A percentile compares a stretch with the other conserved stretches of the same genome.
Evolutionary conservation across 2,888 invertebrate species (phyloP).

Genomic region (Pachymerium ferrugineum): DNA sequence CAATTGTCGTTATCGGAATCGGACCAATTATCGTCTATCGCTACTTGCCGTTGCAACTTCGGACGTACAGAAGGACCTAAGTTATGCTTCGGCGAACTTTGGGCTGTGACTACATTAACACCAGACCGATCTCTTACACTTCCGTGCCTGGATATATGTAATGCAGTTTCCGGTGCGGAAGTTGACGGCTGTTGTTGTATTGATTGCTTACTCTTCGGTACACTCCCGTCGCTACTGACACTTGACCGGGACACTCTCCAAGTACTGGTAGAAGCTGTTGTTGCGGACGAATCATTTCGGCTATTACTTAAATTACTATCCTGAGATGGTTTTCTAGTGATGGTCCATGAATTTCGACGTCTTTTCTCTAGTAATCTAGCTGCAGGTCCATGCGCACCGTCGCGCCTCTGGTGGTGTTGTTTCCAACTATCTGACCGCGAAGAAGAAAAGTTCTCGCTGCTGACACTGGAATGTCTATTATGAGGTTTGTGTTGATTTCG

Average conservation of each 20-base stretch:
- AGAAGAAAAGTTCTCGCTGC: conserved; percentile 80
- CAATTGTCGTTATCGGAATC: neutral
- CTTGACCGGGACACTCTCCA: conserved; percentile 83
- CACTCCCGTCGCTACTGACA: conserved; percentile 57
- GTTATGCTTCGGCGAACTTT: conserved; percentile 15
- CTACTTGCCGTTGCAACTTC: conserved; percentile 23
- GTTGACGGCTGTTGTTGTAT: conserved; percentile 31
- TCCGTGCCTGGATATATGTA: neutral
- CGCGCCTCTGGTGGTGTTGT: conserved; percentile 35
- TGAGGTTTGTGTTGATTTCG: conserved; percentile 53
- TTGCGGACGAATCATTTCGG: conserved; percentile 83
- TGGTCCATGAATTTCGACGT: conserved; percentile 71
- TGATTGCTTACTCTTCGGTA: conserved; percentile 38
- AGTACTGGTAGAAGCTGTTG: conserved; percentile 82
- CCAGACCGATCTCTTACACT: neutral
- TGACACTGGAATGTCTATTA: conserved; percentile 66
- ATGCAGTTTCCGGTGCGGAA: conserved; percentile 30
- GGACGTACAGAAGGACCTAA: conserved; percentile 27
- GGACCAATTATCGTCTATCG: conserved; percentile 29
- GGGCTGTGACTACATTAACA: neutral
- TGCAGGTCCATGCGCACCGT: conserved; percentile 54
- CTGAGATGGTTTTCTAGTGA: conserved; percentile 85
- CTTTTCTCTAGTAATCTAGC: conserved; percentile 62
- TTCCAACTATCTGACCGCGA: conserved; percentile 82
- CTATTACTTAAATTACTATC: conserved; percentile 87